Evolutionary conservation across 2,797 vertebrate species (phyloP).

Genomic region (Scomberomorus guttatus): DNA sequence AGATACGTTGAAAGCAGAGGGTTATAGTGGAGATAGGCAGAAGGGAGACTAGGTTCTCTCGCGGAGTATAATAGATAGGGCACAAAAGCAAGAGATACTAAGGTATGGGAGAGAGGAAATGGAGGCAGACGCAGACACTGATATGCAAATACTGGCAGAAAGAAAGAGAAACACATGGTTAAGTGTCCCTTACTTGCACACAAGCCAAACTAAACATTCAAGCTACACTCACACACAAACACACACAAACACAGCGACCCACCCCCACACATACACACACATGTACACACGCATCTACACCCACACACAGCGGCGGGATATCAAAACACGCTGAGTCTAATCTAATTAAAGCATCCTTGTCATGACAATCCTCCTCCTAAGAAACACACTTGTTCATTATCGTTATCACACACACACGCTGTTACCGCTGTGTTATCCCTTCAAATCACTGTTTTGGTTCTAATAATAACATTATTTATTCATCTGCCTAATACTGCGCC

Average conservation of each 20-base stretch:
- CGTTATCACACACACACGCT: conserved; percentile 72
- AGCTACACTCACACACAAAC: conserved; percentile 14
- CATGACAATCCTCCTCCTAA: conserved; percentile 79
- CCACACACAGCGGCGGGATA: conserved; percentile 56
- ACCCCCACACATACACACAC: conserved; percentile 27
- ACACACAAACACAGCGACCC: conserved; percentile 12
- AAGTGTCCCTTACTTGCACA: conserved; percentile 44
- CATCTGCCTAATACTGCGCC: conserved; percentile 57
- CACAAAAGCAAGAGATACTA: conserved; percentile 34
- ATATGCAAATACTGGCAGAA: conserved; percentile 59
- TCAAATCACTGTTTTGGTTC: conserved; percentile 77
- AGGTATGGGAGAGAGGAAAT: conserved; percentile 41
- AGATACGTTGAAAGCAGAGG: conserved; percentile 31
- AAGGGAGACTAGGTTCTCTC: conserved; percentile 38
- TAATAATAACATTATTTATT: conserved; percentile 78
- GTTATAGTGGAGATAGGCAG: conserved; percentile 24
- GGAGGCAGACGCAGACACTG: conserved; percentile 58
- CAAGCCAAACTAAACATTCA: conserved; percentile 55
- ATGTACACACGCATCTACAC: conserved; percentile 49
- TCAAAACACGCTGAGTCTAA: conserved; percentile 81
- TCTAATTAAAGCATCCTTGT: conserved; percentile 86
- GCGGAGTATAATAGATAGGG: conserved; percentile 38
- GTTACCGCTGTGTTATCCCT: conserved; percentile 75
- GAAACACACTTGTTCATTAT: conserved; percentile 81
- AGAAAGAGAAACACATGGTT: conserved; percentile 44